Percentiles rank a stretch among this genome's conserved stretches.
Conservation (phyloP, 2,888 invertebrate species). For the Stenodera caucasica region DNA sequence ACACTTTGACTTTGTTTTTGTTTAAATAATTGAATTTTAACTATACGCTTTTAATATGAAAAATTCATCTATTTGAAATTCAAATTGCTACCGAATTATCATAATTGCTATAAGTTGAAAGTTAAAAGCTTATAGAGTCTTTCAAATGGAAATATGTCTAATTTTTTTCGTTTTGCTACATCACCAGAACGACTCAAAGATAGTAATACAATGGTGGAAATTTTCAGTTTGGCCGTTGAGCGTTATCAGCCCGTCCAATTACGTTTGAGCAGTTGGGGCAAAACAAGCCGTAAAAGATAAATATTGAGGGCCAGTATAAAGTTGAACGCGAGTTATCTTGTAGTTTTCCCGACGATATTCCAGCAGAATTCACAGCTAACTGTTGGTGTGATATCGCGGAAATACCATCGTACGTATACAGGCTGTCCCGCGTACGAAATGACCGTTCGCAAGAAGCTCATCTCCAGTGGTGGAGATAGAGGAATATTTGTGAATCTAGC, state of each 20-base stretch:
- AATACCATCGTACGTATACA: no score
- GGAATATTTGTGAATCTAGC: no score
- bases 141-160: constrained; percentile 5
- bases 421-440: no score
- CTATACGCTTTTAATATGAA: neutral
- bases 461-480: no score
- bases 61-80: neutral
- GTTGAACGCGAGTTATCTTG: constrained; percentile 33
- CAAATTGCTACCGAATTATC: neutral
- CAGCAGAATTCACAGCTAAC: constrained; percentile 38
- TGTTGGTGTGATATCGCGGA: constrained; percentile 36
- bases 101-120: constrained; percentile 3
- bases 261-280: constrained; percentile 8
- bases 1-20: neutral
- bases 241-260: constrained; percentile 6
- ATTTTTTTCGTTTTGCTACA: neutral
- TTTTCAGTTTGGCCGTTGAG: constrained; percentile 8
- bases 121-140: constrained; percentile 1
- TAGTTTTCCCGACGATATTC: constrained; percentile 34
- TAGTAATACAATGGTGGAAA: neutral
- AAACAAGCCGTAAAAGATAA: constrained; percentile 31
- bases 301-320: constrained; percentile 28
- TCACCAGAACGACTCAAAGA: neutral
- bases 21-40: constrained; percentile 2
- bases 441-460: no score